phyloP scores from a whole-genome alignment of 1,140 invertebrate genomes.

The Batillaria attramentaria region DNA sequence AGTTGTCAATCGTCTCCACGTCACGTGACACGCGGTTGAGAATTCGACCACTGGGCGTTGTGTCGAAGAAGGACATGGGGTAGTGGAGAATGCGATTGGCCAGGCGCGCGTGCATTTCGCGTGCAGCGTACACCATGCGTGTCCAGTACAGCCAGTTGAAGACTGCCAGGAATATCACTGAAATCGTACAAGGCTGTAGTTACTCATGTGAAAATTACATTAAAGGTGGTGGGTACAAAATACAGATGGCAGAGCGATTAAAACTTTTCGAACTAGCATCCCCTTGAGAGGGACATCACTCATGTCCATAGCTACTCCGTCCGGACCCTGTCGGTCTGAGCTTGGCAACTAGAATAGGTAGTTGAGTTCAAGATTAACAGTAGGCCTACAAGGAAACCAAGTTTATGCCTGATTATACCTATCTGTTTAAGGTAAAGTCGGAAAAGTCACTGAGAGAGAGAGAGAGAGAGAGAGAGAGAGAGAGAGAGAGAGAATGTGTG shows the following conservation, averaged over 20 bases:
- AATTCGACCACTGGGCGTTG: constrained; percentile 51
- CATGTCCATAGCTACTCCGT: too few species aligned
- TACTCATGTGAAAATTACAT: too few species aligned
- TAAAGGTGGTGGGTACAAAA: constrained; percentile 51
- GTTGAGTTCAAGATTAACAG: too few species aligned
- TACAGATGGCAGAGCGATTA: too few species aligned
- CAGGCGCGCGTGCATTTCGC: constrained; percentile 81
- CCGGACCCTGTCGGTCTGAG: too few species aligned
- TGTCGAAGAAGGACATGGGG: constrained; percentile 60
- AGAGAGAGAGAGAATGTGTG: too few species aligned
- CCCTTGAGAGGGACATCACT: too few species aligned
- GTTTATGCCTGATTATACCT: too few species aligned
- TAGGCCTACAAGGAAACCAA: too few species aligned
- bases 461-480: not conserved
- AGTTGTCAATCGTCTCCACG: constrained; percentile 56
- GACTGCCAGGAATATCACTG: constrained; percentile 52
- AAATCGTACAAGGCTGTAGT: too few species aligned
- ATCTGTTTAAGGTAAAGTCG: not conserved
- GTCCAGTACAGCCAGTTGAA: constrained; percentile 49
- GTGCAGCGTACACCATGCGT: constrained; percentile 78
- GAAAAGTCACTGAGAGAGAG: not conserved
- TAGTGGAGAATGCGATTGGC: constrained; percentile 74
- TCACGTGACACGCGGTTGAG: constrained; percentile 52
- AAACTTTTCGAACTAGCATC: too few species aligned
- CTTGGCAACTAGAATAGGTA: too few species aligned